Evolutionary conservation across 2,797 vertebrate genomes (phyloP).

Genomic region (Micropoecilia bifurca): DNA sequence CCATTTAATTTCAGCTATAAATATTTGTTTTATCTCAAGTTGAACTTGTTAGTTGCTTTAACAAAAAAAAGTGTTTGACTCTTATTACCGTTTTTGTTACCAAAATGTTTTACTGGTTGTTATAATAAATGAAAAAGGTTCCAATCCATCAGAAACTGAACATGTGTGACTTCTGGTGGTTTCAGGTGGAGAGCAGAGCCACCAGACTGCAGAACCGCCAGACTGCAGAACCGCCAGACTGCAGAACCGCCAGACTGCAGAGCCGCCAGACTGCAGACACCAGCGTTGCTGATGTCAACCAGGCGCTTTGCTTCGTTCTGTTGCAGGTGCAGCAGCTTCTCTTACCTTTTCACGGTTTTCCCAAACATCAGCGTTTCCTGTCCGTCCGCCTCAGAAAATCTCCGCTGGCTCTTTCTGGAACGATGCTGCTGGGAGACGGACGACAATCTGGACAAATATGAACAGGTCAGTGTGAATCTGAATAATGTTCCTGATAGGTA

Average conservation of each 20-base stretch:
- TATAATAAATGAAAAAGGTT: neutral
- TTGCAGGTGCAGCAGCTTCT: neutral
- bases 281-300: no score
- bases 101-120: neutral
- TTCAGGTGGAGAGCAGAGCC: no score
- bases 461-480: neutral
- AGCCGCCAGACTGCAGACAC: no score
- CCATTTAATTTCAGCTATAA: neutral
- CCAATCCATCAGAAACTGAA: neutral
- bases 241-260: no score
- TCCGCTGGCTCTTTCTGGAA: neutral
- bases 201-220: no score
- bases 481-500: neutral
- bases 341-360: neutral
- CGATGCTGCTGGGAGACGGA: neutral
- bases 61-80: neutral
- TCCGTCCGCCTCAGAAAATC: neutral
- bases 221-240: no score
- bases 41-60: neutral
- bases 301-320: neutral
- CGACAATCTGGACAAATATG: neutral
- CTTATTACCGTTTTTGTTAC: no score
- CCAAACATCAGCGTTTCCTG: neutral
- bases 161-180: no score
- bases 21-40: neutral